A percentile compares a stretch with the other conserved stretches of the same genome.
Evolutionary conservation across 2,888 invertebrate species (phyloP).

Genomic region (Salticus scenicus): DNA sequence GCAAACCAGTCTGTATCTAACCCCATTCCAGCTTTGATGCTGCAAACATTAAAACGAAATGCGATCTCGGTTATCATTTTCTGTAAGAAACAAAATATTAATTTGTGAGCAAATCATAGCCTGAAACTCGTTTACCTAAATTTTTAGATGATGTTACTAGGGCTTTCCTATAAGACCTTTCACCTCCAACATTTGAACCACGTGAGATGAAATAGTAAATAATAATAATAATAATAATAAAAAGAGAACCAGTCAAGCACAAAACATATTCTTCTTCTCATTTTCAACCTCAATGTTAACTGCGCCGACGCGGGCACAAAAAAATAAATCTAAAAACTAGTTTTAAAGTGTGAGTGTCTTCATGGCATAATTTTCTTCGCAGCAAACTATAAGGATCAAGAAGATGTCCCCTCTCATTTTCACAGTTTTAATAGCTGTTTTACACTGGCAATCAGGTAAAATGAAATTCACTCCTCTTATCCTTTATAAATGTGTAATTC

Average conservation of each 20-base stretch:
- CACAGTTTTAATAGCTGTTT: slow-evolving; percentile 21
- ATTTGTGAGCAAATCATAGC: too few species aligned
- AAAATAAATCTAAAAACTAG: not conserved
- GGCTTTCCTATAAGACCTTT: not conserved
- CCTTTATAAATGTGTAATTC: not conserved
- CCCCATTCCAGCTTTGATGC: not conserved
- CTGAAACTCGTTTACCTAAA: not conserved
- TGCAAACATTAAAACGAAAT: too few species aligned
- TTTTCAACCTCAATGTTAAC: too few species aligned
- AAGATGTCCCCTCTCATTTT: slow-evolving; percentile 27
- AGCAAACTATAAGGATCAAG: not conserved
- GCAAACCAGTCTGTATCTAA: not conserved
- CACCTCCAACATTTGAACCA: not conserved
- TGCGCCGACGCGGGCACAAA: not conserved
- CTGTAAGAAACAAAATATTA: too few species aligned
- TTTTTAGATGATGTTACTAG: not conserved
- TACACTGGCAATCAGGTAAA: slow-evolving; percentile 40
- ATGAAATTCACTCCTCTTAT: not conserved
- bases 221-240: too few species aligned
- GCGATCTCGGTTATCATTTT: too few species aligned
- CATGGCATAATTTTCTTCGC: slow-evolving; percentile 13
- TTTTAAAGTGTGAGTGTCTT: not conserved
- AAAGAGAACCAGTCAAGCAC: not conserved
- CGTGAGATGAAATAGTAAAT: too few species aligned
- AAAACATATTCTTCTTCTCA: not conserved